phyloP scores from a whole-genome alignment of 2,888 invertebrate genomes.

The Papilio gigon region DNA sequence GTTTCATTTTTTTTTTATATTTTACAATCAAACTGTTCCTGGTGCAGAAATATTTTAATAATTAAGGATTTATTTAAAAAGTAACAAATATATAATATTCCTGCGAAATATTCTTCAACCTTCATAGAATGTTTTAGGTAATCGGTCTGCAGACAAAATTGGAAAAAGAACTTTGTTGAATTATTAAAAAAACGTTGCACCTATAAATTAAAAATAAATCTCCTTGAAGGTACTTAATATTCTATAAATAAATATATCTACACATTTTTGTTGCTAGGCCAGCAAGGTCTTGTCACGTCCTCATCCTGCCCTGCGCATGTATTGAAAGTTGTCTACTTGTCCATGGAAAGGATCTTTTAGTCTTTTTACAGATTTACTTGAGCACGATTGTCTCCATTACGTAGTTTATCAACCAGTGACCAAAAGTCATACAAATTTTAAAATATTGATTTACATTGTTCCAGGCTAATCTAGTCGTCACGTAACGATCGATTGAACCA shows the following conservation, averaged over 20 bases:
- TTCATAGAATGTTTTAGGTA: too few relatives aligned
- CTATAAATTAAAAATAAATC: not conserved
- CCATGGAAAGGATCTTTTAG: conserved; percentile 15
- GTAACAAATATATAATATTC: not conserved
- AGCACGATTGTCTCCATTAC: not conserved
- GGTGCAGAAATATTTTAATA: not conserved
- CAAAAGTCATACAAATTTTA: not conserved
- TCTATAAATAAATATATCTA: not conserved
- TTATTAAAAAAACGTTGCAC: not conserved
- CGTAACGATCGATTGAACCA: conserved; percentile 53
- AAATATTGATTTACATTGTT: conserved; percentile 53
- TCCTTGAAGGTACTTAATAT: conserved; percentile 21
- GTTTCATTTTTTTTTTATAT: conserved; percentile 7
- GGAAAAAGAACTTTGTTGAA: too few relatives aligned
- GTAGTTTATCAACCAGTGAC: not conserved
- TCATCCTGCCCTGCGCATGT: not conserved
- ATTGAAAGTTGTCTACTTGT: conserved; percentile 24
- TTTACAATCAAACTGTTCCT: not conserved
- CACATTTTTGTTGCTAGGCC: conserved; percentile 31
- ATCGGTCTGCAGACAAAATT: too few relatives aligned
- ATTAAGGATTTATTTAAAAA: not conserved
- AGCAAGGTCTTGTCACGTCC: conserved; percentile 18
- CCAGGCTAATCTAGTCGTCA: conserved; percentile 66
- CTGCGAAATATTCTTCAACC: not conserved
- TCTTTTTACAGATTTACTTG: conserved; percentile 15